Evolutionary conservation across 2,113 vertebrate species (phyloP), one percentile per base, ranked within the genome.

Genomic region (Mobula hypostoma): DNA sequence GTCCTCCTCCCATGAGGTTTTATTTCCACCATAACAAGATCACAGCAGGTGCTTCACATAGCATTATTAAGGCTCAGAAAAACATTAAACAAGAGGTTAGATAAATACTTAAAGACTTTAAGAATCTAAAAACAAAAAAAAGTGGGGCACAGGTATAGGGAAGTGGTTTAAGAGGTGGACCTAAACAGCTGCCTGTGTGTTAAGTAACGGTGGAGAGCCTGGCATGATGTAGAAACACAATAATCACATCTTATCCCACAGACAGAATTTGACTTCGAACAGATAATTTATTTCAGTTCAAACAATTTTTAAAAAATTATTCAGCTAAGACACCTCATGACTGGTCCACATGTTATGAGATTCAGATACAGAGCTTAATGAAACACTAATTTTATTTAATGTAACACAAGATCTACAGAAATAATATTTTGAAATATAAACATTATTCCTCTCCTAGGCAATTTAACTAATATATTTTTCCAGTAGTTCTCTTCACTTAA

Each of bases 311-410:
- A 63, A 63, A 12, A 4, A n/a, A n/a, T 48, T 72, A 27, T 92
- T 40, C 90, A 48, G 72, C 70, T 72, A 32, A 21, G 68, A 74
- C 70, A 36, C 32, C 36, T 74, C 36, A 27, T 40, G 88, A 40
- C 66, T 14, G n/a, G 29, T 5, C 9, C 58, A 27, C 48, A 58
- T 24, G 5, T 24, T n/a, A 63, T 40, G 66, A 11, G 2, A 21
- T 92, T 19, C n/a, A n/a, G n/a, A n/a, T 68, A 68, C 21, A 9
- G 14, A 72, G 21, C 72, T 68, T 74, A 92, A 72, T 92, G 66
- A 40, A n/a, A 92, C 40, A 61, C 19, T 40, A 92, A 92, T 92
- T 72, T 92, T 48, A 92, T 40, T 92, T 72, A 8, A 68, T 92
- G 68, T 66, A 48, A 36, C 32, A 5, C 61, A 92, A 40, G 90